Base-by-base conservation (phyloP, 2,797 vertebrate species). In the Tiaroga cobitis region DNA sequence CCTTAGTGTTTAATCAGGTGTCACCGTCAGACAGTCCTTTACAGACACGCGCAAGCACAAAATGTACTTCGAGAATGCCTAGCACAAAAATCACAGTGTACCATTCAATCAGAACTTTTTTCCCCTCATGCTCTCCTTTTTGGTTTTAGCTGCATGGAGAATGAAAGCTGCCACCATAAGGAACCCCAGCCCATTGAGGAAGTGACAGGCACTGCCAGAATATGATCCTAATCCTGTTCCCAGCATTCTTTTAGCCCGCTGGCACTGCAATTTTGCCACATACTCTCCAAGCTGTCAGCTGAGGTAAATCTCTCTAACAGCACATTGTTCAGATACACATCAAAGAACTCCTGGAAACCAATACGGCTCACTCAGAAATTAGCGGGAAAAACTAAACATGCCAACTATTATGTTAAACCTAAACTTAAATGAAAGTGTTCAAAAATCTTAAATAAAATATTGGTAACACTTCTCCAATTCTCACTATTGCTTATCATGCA, bases 221-320 rank as follows among this genome's bases (percentile, higher is more conserved):
- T 97, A 97, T 97, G 97, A 98, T 97, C 96, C 96, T 98, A 97
- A 98, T 97, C 97, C 97, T 95, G 95, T 97, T 97, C 96, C 96
- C 92, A 97, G 96, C 96, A 97, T 95, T 97, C 96, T 95, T 95
- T 95, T 96, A 93, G 95, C 95, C 95, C 93, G 91, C 95, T 92
- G 96, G 96, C 96, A 95, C 95, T 86, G 94, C 95, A 95, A 95
- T 96, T 95, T 95, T 93, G 93, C 94, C 94, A 94, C 94, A 94
- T 93, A 95, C 94, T 95, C 96, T 97, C 96, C 96, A 83, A 95
- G 94, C 96, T 91, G 94, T 93, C 95, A 95, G 96, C 95, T 94
- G 93, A 89, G 67, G 95, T 95, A 97, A 97, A 97, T 97, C 96
- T 96, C 95, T 95, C 96, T 93, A 96, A 97, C 95, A 96, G 95